Evolutionary conservation across 1,140 invertebrate genomes (phyloP).

Genomic region (Ceratina australensis): DNA sequence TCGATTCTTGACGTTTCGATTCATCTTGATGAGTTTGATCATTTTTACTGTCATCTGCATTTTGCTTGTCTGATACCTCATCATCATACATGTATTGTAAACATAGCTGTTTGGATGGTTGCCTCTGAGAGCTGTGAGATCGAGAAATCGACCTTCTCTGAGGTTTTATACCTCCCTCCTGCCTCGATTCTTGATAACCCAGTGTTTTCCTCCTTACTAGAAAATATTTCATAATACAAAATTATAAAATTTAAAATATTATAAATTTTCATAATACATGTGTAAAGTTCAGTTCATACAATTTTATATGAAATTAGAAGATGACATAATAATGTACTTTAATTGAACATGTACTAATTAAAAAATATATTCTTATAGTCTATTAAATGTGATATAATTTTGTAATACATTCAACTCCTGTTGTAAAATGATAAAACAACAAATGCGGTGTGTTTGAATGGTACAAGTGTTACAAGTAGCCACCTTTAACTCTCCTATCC

Average conservation of each 20-base stretch:
- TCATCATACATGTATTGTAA: constrained; percentile 18
- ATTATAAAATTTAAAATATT: too few relatives aligned
- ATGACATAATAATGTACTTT: too few relatives aligned
- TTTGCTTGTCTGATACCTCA: neutral
- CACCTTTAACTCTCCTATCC: constrained; percentile 2
- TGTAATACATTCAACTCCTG: too few relatives aligned
- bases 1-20: constrained; percentile 10
- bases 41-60: neutral
- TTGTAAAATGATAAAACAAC: too few relatives aligned
- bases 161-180: constrained; percentile 19
- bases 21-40: neutral
- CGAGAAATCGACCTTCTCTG: constrained; percentile 4
- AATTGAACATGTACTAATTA: too few relatives aligned
- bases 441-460: too few relatives aligned
- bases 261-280: too few relatives aligned
- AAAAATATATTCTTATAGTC: too few relatives aligned
- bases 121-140: neutral
- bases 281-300: too few relatives aligned
- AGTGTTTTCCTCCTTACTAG: constrained; percentile 2
- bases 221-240: neutral
- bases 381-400: too few relatives aligned
- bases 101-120: constrained; percentile 13
- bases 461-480: neutral
- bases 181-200: constrained; percentile 14
- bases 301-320: too few relatives aligned